Percentiles rank a stretch among this genome's conserved stretches.
phyloP scores from a whole-genome alignment of 2,797 vertebrate genomes.

The Pelobates cultripes region DNA sequence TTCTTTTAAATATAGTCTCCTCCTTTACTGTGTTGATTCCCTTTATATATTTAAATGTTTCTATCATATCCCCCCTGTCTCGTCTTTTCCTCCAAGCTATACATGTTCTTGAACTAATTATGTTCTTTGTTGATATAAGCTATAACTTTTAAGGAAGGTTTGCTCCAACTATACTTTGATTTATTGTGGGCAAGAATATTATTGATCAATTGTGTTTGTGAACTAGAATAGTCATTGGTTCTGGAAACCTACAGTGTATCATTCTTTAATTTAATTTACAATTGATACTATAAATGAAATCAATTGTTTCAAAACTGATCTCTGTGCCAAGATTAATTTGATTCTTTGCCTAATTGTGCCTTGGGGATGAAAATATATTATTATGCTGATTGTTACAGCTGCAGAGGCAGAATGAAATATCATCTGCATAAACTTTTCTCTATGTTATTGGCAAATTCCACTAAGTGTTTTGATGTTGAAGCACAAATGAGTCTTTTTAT shows the following conservation, averaged over 20 bases:
- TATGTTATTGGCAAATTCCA: constrained; percentile 19
- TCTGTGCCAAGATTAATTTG: constrained; percentile 8
- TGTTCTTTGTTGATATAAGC: neutral
- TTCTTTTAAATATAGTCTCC: too few relatives aligned
- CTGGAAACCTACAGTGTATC: neutral
- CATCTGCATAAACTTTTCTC: constrained; percentile 24
- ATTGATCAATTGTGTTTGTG: neutral
- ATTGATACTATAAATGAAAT: neutral
- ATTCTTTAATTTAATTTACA: constrained; percentile 2
- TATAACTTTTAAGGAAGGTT: neutral
- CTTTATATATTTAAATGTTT: too few relatives aligned
- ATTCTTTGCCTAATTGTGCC: constrained; percentile 9
- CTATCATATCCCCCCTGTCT: too few relatives aligned
- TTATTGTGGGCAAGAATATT: neutral
- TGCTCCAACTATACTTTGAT: neutral
- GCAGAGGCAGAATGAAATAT: neutral
- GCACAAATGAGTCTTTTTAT: constrained; percentile 9
- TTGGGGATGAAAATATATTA: constrained; percentile 7
- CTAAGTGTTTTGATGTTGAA: constrained; percentile 5
- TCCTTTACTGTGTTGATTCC: too few relatives aligned
- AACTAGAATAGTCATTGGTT: neutral
- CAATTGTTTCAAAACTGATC: constrained; percentile 15
- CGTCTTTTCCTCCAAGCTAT: too few relatives aligned
- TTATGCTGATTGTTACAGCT: constrained; percentile 8
- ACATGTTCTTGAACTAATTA: neutral